Conservation (phyloP, 2,888 invertebrate species). For the Drosophila koepferae region DNA sequence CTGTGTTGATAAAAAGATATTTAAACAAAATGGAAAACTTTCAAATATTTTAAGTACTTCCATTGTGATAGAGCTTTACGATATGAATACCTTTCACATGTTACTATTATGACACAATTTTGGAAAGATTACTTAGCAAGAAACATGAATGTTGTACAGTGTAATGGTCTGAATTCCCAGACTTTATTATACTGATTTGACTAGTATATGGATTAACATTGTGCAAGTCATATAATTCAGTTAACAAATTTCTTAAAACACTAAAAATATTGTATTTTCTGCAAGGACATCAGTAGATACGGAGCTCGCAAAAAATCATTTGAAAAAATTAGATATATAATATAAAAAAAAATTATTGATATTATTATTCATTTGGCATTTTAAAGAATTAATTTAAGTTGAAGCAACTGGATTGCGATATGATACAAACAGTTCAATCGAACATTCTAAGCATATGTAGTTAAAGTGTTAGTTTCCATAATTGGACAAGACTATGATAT, state of each 20-base stretch:
- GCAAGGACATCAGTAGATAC: not conserved
- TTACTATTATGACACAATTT: too few species aligned
- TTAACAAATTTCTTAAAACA: not conserved
- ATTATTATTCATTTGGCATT: constrained; percentile 6
- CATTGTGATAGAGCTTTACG: not conserved
- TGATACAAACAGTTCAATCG: not conserved
- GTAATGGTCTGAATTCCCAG: not conserved
- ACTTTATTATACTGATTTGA: not conserved
- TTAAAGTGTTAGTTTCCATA: not conserved
- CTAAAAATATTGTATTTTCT: not conserved
- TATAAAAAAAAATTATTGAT: not conserved
- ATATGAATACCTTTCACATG: not conserved
- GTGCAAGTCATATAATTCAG: not conserved
- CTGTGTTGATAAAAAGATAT: not conserved
- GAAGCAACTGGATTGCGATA: not conserved
- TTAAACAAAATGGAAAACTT: not conserved
- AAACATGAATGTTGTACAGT: not conserved
- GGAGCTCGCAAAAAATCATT: not conserved
- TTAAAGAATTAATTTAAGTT: constrained; percentile 23
- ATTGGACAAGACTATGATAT: constrained; percentile 18
- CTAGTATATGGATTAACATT: not conserved
- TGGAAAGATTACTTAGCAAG: not conserved
- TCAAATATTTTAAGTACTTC: not conserved
- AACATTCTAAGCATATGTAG: not conserved
- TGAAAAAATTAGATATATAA: not conserved